These are phyloP conservation scores for Penaeus chinensis DNA, from an alignment of 1,140 invertebrate species.

Conservation along the genomic window DNA sequence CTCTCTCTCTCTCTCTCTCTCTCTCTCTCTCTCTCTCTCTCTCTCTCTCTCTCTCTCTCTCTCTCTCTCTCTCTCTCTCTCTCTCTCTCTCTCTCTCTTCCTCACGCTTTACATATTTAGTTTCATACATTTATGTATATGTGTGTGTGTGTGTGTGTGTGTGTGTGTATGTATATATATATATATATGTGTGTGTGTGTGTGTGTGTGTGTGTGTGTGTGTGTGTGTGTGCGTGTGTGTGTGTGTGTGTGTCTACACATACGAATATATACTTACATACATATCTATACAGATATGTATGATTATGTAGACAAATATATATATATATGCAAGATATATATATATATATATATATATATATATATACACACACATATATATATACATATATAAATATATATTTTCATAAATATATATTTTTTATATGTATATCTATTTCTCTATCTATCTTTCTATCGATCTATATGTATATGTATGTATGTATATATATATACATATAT, in stretches of 20 bases:
- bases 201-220: no score
- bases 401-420: neutral
- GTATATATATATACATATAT: slow-evolving; percentile 21
- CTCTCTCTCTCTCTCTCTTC: no score
- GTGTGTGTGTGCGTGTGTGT: no score
- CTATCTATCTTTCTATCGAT: neutral
- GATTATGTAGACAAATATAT: neutral
- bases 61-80: no score
- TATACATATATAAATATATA: slow-evolving; percentile 10
- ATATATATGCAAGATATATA: neutral
- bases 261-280: neutral
- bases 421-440: neutral
- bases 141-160: no score
- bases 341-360: slow-evolving; percentile 13
- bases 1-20: no score
- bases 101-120: no score
- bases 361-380: slow-evolving; percentile 8
- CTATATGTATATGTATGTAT: slow-evolving; percentile 1
- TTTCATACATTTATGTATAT: no score
- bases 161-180: no score
- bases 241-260: neutral
- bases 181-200: no score
- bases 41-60: no score
- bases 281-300: neutral
- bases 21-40: no score